Base-by-base conservation (phyloP, 2,113 vertebrate genomes). In the Bos javanicus region DNA sequence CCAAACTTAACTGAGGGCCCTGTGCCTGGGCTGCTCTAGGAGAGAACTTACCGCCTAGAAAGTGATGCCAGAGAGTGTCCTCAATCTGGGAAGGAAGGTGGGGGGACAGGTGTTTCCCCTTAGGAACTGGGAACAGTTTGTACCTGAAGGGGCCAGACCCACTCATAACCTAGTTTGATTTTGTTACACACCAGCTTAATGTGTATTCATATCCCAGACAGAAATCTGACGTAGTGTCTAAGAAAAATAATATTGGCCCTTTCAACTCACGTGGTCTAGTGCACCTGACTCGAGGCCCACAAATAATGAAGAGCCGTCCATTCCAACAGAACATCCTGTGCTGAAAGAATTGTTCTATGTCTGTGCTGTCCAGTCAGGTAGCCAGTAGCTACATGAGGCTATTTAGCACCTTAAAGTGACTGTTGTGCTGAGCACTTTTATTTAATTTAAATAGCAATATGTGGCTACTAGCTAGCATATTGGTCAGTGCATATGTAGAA, bases 61-160 rank as follows among this genome's bases (percentile, higher is more conserved):
- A 64, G 30, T 64, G 62, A 33, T 64, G 62, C 30, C 33, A 17
- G 62, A n/a, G 62, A 64, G 30, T 17, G 62, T n/a, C 3, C 62
- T 64, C 62, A 17, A 7, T 67, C 62, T 71, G 64, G 64, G 64
- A 71, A 71, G n/a, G n/a, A 4, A 36, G 64, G n/a, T 71, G 7
- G 8, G 15, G 17, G 16, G 17, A 5, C n/a, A 71, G 64, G 67
- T 36, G 36, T 74, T 39, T 74, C 16, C 19, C n/a, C n/a, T 71
- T 71, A 23, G 19, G 67, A 71, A 71, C 2, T 74, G n/a, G 67
- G 2, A 6, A 74, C 0, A 74, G n/a, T 74, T 74, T 74, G 28
- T n/a, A 8, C 15, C 64, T 48, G 36, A 86, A 59, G 10, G 36
- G 0, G 0, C 67, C 67, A 74, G n/a, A 39, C 36, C 0, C 10